Percentiles rank a stretch among this genome's conserved stretches.
Conservation (phyloP, 2,888 invertebrate species). For the Lepas anatifera region DNA sequence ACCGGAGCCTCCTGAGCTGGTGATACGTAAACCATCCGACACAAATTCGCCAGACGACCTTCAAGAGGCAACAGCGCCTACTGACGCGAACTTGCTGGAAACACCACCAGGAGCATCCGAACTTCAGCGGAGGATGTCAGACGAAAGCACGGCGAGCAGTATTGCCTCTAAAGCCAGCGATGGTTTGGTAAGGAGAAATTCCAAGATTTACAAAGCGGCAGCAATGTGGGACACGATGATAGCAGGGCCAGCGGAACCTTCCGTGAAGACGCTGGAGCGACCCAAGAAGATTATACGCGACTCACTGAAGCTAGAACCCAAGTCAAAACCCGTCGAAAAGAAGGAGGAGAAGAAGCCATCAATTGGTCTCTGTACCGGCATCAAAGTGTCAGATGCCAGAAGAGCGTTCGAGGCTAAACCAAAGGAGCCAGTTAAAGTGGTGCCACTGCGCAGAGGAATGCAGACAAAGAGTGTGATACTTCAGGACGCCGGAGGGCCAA, state of each 20-base stretch:
- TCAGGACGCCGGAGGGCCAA: neutral
- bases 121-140: neutral
- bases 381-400: neutral
- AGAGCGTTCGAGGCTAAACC: neutral
- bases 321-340: neutral
- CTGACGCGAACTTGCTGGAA: neutral
- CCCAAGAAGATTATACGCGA: constrained; percentile 4
- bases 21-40: neutral
- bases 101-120: neutral
- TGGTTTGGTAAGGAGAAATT: constrained; percentile 18
- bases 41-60: too few relatives aligned
- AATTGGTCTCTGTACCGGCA: neutral
- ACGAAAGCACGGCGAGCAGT: neutral
- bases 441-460: neutral
- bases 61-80: too few relatives aligned
- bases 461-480: constrained; percentile 9
- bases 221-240: constrained; percentile 24
- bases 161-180: neutral
- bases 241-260: neutral
- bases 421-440: neutral
- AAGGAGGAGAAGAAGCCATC: neutral
- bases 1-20: neutral
- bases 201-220: constrained; percentile 24
- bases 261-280: constrained; percentile 7
- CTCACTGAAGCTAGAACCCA: neutral